Percentiles rank a stretch among this genome's conserved stretches.
These are phyloP conservation scores for Scarus forsteni DNA, from an alignment of 2,797 vertebrate genomes.

Conservation along the genomic window DNA sequence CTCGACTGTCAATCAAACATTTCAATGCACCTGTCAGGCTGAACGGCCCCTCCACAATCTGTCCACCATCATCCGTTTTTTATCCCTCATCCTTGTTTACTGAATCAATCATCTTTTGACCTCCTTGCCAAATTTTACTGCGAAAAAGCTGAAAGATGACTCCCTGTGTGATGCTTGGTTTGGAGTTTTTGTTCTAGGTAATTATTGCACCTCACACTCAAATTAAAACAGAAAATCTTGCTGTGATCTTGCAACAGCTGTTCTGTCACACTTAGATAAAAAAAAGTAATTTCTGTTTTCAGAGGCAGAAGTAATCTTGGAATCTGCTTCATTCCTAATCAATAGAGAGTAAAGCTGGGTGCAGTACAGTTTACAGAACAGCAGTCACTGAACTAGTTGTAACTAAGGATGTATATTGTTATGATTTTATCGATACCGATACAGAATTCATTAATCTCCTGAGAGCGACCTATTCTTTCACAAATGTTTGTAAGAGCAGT, in stretches of 20 bases:
- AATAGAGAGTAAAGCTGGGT: no score
- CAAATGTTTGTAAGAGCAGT: no score
- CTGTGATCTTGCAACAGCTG: background rate
- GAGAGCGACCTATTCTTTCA: no score
- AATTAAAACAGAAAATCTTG: background rate
- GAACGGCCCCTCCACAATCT: slow-evolving; percentile 16
- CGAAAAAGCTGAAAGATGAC: background rate
- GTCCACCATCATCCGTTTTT: slow-evolving; percentile 16
- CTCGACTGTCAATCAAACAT: slow-evolving; percentile 59
- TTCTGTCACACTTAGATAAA: no score
- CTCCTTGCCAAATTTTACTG: background rate
- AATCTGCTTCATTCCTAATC: no score
- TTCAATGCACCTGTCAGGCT: slow-evolving; percentile 36
- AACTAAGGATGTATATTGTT: no score
- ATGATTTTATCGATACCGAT: no score
- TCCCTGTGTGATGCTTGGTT: background rate
- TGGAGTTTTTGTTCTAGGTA: slow-evolving; percentile 3
- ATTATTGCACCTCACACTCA: background rate
- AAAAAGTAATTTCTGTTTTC: no score
- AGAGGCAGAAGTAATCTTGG: no score
- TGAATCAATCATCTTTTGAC: background rate
- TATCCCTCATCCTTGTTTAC: background rate
- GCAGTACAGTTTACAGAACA: no score
- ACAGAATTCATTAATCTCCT: no score
- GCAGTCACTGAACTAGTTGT: no score